Percentiles rank a stretch among this genome's conserved stretches.
Evolutionary conservation across 2,113 vertebrate species (phyloP).

Genomic region (Psittacus erithacus): DNA sequence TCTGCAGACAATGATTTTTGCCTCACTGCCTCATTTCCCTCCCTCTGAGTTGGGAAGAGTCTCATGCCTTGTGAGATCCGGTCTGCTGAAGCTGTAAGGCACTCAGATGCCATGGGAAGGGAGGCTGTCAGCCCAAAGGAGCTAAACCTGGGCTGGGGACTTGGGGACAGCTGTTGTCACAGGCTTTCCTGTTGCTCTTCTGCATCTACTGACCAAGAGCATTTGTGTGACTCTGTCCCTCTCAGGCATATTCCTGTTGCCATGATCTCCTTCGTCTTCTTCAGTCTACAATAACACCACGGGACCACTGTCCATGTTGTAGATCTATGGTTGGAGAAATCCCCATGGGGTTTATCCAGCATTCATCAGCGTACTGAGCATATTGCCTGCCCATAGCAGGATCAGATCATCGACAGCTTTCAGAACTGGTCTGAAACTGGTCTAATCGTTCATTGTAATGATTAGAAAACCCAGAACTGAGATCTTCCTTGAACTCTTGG

Average conservation of each 20-base stretch:
- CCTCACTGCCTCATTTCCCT: neutral
- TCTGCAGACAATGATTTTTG: neutral
- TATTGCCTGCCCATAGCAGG: neutral
- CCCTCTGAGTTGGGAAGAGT: neutral
- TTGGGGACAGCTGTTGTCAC: neutral
- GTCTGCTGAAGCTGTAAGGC: neutral
- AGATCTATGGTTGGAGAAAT: neutral
- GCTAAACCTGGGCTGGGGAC: neutral
- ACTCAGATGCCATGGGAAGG: neutral
- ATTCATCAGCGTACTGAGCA: neutral
- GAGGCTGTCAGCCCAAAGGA: neutral
- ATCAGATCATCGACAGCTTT: neutral
- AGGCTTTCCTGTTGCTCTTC: neutral
- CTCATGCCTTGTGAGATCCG: neutral
- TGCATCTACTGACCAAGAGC: neutral
- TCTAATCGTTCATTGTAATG: neutral
- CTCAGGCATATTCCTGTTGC: neutral
- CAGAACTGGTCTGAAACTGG: neutral
- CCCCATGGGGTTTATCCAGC: neutral
- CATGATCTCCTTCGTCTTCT: neutral
- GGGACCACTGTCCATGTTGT: neutral
- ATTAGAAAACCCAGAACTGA: neutral
- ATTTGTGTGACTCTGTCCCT: neutral
- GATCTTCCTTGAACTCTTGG: slow-evolving; percentile 21
- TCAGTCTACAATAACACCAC: neutral